Evolutionary conservation across 2,797 vertebrate species (phyloP), one percentile per base, ranked within the genome.

Genomic region (Pipistrellus pipistrellus): DNA sequence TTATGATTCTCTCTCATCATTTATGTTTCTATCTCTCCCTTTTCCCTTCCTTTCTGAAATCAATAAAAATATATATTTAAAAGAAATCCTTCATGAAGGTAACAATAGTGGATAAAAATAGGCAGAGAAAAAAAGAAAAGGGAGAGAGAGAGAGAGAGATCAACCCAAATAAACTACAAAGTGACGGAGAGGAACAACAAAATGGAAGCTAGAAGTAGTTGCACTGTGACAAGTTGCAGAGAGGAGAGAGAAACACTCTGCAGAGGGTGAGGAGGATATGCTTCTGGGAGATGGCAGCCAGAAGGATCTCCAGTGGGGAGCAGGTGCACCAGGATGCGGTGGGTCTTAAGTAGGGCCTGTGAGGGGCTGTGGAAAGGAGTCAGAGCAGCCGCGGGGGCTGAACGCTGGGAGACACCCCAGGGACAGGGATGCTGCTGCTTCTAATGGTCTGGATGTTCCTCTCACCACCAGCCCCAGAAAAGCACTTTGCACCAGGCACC

Each of bases 121-220:
- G 57, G 17, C 68, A 72, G 44, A 62, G 38, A 81, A 15, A 15
- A 35, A 51, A 55, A 23, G 38, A 38, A 38, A 4, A 38, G 38
- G 38, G 38, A 38, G 38, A 38, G 38, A 38, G 38, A 38, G 38
- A 38, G 38, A 35, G 55, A 87, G 30, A 68, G 46, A 55, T 35
- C n/a, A 72, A 27, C 8, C 38, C 3, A 1, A 48, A 46, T 32
- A 30, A 93, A 53, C 57, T 68, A 38, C 71, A 15, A 4, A 14
- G 55, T n/a, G 35, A 62, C 53, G 11, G 48, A 76, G 38, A 27
- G 25, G 27, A 27, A 23, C 69, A 48, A 41, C 51, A 30, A 57
- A 46, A 57, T 21, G 76, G 51, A 69, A 73, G 86, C 77, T n/a
- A 83, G 92, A 93, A 85, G 71, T 71, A 73, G 93, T n/a, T 85